These are phyloP conservation scores for Trichonephila clavipes DNA, from an alignment of 1,140 invertebrate genomes.

Conservation along the genomic window DNA sequence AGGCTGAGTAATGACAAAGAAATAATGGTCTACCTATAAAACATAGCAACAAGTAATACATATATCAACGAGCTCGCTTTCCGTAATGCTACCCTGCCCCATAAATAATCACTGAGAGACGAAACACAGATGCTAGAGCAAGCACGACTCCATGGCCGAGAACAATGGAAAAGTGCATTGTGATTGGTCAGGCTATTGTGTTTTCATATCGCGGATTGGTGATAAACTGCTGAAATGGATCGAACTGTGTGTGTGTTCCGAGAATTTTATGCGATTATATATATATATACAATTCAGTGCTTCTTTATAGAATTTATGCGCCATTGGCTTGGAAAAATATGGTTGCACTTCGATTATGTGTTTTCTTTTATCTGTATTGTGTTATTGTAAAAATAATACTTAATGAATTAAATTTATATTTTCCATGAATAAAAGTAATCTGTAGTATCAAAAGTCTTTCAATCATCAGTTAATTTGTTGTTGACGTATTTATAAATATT, in stretches of 20 bases:
- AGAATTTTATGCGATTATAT: conserved; percentile 6
- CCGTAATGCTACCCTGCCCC: conserved; percentile 7
- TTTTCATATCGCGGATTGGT: conserved; percentile 29
- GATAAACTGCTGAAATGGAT: conserved; percentile 24
- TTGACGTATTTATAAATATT: too few relatives aligned
- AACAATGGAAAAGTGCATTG: conserved; percentile 17
- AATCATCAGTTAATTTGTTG: too few relatives aligned
- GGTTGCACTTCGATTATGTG: not conserved
- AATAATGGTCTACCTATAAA: conserved; percentile 10
- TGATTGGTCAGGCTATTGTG: conserved; percentile 7
- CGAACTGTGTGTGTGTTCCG: not conserved
- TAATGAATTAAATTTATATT: too few relatives aligned
- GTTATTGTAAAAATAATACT: too few relatives aligned
- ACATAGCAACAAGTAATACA: conserved; percentile 31
- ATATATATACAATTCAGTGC: not conserved
- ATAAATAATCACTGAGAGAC: conserved; percentile 7
- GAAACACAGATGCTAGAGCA: conserved; percentile 18
- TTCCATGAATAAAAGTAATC: too few relatives aligned
- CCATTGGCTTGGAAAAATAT: not conserved
- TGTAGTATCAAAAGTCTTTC: too few relatives aligned
- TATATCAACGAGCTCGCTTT: not conserved
- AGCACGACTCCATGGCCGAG: conserved; percentile 2
- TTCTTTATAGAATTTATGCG: not conserved
- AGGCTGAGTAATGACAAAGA: not conserved
- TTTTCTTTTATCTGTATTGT: too few relatives aligned